A percentile compares a stretch with the other conserved stretches of the same genome.
phyloP scores from a whole-genome alignment of 2,113 vertebrate species.

The Chauna torquata region DNA sequence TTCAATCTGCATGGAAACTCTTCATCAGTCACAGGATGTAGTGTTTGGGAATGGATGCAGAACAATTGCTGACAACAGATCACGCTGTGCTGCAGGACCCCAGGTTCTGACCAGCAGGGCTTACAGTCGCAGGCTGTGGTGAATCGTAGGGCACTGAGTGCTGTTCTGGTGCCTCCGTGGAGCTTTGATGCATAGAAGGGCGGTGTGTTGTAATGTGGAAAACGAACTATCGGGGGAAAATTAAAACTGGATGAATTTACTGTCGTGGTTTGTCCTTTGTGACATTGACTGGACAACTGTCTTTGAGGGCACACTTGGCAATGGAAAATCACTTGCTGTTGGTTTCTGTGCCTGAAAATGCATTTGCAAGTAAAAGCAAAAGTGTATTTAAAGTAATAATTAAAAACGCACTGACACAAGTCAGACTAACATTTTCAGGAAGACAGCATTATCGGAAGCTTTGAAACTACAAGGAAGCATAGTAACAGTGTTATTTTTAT shows the following conservation, averaged over 20 bases:
- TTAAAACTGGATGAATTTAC: background rate
- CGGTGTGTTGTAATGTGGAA: background rate
- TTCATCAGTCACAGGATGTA: background rate
- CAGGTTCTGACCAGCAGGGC: background rate
- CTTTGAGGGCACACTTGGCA: background rate
- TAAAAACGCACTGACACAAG: background rate
- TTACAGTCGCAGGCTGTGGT: background rate
- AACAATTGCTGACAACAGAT: background rate
- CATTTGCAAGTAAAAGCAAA: slow-evolving; percentile 22
- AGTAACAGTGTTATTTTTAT: background rate
- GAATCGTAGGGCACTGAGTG: background rate
- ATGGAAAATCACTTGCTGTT: background rate
- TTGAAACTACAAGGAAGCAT: background rate
- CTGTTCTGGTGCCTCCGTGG: background rate
- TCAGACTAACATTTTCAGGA: background rate
- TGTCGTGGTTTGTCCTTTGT: background rate
- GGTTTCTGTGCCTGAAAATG: background rate
- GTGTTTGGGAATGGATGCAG: background rate
- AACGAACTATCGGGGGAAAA: background rate
- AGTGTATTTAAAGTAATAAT: background rate
- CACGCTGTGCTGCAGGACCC: background rate
- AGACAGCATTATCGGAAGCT: background rate
- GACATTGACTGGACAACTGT: background rate
- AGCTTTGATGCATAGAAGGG: background rate
- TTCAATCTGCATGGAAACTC: background rate